Evolutionary conservation across 2,797 vertebrate genomes (phyloP).

Genomic region (Sebastes jordani): DNA sequence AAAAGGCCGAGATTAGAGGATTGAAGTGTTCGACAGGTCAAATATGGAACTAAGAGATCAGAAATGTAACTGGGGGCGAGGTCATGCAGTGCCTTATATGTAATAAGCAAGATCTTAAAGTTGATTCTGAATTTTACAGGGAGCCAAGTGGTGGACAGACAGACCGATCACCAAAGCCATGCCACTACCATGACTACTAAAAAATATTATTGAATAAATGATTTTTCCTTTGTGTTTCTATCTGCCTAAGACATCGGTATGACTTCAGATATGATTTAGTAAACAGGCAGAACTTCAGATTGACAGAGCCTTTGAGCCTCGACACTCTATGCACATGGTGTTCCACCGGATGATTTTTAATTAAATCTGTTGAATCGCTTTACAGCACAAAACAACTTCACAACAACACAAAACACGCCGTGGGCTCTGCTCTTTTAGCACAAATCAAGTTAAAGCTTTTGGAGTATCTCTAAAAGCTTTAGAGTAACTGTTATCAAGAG

Average conservation of each 20-base stretch:
- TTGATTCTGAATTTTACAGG: no score
- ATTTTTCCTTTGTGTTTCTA: neutral
- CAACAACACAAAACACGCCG: neutral
- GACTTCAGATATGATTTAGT: neutral
- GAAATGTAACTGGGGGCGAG: no score
- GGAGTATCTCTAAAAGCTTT: constrained; percentile 12
- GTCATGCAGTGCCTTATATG: no score
- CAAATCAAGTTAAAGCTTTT: constrained; percentile 40
- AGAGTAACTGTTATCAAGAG: constrained; percentile 23
- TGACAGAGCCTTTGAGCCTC: neutral
- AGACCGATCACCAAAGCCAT: neutral
- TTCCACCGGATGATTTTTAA: neutral
- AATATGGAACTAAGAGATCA: no score
- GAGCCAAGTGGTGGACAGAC: neutral
- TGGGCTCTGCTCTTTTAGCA: constrained; percentile 7
- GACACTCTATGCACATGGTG: neutral
- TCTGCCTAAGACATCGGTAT: neutral
- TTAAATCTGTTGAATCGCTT: neutral
- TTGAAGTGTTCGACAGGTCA: no score
- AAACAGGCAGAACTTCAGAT: neutral
- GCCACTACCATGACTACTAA: neutral
- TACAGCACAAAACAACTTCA: constrained; percentile 6
- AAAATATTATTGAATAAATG: neutral
- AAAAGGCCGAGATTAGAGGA: no score
- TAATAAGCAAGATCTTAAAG: no score